These are phyloP conservation scores for Sparidentex hasta DNA, from an alignment of 2,797 vertebrate species.

Conservation along the genomic window DNA sequence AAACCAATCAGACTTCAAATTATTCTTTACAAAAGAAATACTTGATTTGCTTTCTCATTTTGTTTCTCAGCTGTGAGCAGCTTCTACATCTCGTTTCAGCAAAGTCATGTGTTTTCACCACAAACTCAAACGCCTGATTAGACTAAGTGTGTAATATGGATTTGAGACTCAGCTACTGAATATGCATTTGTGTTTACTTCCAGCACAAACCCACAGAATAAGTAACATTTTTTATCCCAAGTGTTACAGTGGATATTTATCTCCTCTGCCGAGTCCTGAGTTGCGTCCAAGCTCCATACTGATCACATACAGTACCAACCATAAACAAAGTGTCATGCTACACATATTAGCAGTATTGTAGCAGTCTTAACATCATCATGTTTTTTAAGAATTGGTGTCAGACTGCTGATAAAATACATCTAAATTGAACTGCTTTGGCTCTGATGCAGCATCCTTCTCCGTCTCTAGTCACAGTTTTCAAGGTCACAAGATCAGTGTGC, in stretches of 20 bases:
- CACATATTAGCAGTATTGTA: not conserved
- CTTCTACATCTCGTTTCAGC: not conserved
- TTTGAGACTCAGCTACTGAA: not conserved
- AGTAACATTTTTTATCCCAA: not conserved
- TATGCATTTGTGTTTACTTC: not conserved
- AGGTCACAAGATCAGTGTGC: no score
- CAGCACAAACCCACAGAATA: not conserved
- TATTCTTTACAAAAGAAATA: not conserved
- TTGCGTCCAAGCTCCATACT: slow-evolving; percentile 5
- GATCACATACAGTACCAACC: not conserved
- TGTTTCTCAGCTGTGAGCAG: not conserved
- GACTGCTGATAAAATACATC: no score
- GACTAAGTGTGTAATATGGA: not conserved
- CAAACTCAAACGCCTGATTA: not conserved
- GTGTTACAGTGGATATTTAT: not conserved
- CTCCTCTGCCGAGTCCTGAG: not conserved
- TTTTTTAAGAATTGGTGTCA: not conserved
- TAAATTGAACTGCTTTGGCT: no score
- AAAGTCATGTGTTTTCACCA: not conserved
- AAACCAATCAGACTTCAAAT: not conserved
- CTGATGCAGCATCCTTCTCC: no score
- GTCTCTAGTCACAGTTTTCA: no score
- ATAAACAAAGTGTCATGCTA: not conserved
- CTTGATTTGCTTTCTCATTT: not conserved
- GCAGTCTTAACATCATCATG: not conserved